Base-by-base conservation (phyloP, 2,113 vertebrate genomes). In the Charina bottae region DNA sequence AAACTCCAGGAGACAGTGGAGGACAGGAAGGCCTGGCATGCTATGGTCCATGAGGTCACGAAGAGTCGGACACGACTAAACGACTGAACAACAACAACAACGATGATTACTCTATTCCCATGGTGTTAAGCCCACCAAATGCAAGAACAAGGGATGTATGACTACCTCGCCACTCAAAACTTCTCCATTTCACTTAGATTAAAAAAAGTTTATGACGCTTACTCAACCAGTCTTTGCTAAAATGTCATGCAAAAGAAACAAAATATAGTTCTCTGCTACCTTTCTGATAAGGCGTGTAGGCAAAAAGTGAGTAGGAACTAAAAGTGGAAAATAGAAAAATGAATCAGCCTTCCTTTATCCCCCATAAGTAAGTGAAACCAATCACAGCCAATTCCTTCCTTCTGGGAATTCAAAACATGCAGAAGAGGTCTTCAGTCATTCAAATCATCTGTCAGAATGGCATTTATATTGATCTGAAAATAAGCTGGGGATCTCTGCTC, bases 221-320 rank as follows among this genome's bases (percentile, higher is more conserved):
- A 26, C 87, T 93, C 72, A 92, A 87, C 72, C 28, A 13, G 28
- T 46, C 4, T 94, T 84, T 94, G 42, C 21, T 91, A 23, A 33
- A 23, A 91, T 86, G 84, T 91, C 85, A 89, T 84, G 68, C 28
- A 89, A 92, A 91, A 89, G 59, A 93, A 24, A 84, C 24, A 87
- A 92, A 55, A 92, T 28, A 5, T 0, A 90, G 56, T 28, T 92
- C 88, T 33, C 6, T 93, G 56, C 83, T 33, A 28, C 59, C 15
- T 86, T 42, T 89, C 23, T 94, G 93, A 91, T 33, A 93, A 93
- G 42, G n/a, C 46, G 24, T 28, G 26, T 19, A 92, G 87, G 93
- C 93, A 92, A 49, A 28, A 68, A 90, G 88, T 6, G 89, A 85
- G 90, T 62, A 94, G 87, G 59, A 88, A 91, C 58, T 33, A 28